Evolutionary conservation across 1,140 invertebrate genomes (phyloP), one percentile per base, ranked within the genome.

Genomic region (Neodiprion virginianus): DNA sequence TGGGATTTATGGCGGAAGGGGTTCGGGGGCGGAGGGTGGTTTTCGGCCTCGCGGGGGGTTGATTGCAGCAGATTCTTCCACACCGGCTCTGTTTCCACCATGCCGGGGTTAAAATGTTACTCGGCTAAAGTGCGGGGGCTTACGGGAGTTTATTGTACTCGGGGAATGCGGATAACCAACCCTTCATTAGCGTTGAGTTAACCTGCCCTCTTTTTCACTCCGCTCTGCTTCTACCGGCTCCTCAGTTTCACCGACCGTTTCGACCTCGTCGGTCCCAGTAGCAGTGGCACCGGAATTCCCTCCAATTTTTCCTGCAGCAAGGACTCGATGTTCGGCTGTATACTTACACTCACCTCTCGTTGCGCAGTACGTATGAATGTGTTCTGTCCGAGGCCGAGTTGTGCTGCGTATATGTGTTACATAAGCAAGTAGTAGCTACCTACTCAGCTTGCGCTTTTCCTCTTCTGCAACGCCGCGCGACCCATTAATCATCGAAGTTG

Each of bases 241-340:
- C 70, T 72, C 69, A 49, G 72, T 71, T 71, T 72, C 69, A 50
- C 69, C 71, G 61, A 70, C 68, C 40, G 71, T 50, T 12, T 21
- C 53, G 14, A 23, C 23, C 48, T 40, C 40, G 17, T 21, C 17
- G 17, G 17, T 21, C 17, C 17, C 17, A 21, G 17, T 21, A 21
- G 17, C 17, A 21, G 17, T 21, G 17, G 17, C 17, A 21, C 17
- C 17, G n/a, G n/a, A 53, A 53, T 53, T 53, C 50, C 50, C 10
- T 11, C 50, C 50, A 53, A 53, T 53, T 53, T 53, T 53, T 11
- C 50, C 17, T 21, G 17, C 17, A 21, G 17, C n/a, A 53, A 53
- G 50, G n/a, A 53, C 50, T 53, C 50, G 50, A 53, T 53, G n/a
- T 10, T n/a, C 50, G 50, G 50, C 50, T 53, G 10, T n/a, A 10